Base-by-base conservation (phyloP, 2,113 vertebrate species). In the Oxygymnocypris stewartii region DNA sequence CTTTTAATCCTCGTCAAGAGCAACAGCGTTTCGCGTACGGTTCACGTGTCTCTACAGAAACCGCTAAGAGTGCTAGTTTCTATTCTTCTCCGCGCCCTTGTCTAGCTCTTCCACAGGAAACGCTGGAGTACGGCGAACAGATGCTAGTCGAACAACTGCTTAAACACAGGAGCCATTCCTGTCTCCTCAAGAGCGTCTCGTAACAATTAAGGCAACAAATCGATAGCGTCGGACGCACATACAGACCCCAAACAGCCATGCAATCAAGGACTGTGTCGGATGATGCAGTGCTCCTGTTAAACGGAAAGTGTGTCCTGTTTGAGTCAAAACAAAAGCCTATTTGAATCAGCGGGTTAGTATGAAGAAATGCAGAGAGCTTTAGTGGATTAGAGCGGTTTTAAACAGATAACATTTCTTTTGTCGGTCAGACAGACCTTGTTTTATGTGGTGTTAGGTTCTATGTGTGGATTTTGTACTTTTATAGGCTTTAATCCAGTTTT, bases 91-190 rank as follows among this genome's bases (percentile, higher is more conserved):
- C 9, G 51, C 80, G 35, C 25, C 69, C 85, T 87, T 94, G 92
- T 94, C 92, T 94, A 73, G 2, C 49, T 51, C 73, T 61, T 76
- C 37, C 78, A 51, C 71, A 67, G 31, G 65, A 69, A 93, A 94
- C 86, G 90, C 91, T 88, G 89, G 90, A 91, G 89, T 88, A 88
- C 89, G 88, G 87, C 86, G 90, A 90, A 90, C 94, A 95, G 94
- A 94, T 94, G 94, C 90, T 88, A 84, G 89, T 92, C 92, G 91
- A 92, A 87, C 90, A 93, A 88, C 92, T 92, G 88, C 93, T 94
- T 89, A 91, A 90, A 92, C 89, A 92, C 89, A 89, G 89, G 89
- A 85, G 85, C 88, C 87, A 89, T 94, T 92, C 85, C 84, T 88
- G 84, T 65, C 86, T 90, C 44, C 90, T 92, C 90, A 88, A 88